Evolutionary conservation across 2,888 invertebrate genomes (phyloP), one percentile per base, ranked within the genome.

Genomic region (Cybosia mesomella): DNA sequence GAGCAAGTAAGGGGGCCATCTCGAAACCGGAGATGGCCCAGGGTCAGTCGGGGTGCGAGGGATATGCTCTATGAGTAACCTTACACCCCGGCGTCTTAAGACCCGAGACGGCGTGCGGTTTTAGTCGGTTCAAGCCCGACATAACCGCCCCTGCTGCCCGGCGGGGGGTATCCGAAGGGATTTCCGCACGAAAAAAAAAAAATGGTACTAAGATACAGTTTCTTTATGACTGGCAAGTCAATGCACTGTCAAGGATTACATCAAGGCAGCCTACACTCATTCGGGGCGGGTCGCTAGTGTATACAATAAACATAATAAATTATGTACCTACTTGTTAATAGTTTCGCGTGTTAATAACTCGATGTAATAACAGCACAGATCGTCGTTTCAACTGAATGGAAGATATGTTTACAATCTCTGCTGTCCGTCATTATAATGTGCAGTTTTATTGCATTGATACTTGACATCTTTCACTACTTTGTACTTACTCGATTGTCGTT

Each of bases 281-380:
- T 49, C 5, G 49, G 49, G 49, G 49, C 49, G 49, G 49, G 1
- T n/a, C 49, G 7, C 49, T 49, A n/a, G 49, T 9, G 8, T 8
- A n/a, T 9, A 5, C 5, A 49, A 15, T 32, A 28, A 10, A 28
- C n/a, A n/a, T 24, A 28, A 34, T 18, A 58, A 34, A 58, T 55
- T 58, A 34, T 34, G 55, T 15, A 55, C 1, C 39, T 59, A 39
- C 59, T 59, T 21, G 21, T 39, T 39, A 21, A 59, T 59, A 39
- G n/a, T 32, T 59, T 36, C 36, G 39, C 32, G 58, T 34, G 58
- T 10, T 32, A 57, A 58, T 58, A 58, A 32, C 18, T 28, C 10
- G 8, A 8, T 28, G 18, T 58, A 58, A 58, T 58, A 34, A 58
- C 9, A 58, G 32, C 2, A 15, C 11, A 15, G 24, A 32, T 58